These are phyloP conservation scores for Meloidogyne exigua DNA, from an alignment of 1,140 invertebrate species.

Conservation along the genomic window DNA sequence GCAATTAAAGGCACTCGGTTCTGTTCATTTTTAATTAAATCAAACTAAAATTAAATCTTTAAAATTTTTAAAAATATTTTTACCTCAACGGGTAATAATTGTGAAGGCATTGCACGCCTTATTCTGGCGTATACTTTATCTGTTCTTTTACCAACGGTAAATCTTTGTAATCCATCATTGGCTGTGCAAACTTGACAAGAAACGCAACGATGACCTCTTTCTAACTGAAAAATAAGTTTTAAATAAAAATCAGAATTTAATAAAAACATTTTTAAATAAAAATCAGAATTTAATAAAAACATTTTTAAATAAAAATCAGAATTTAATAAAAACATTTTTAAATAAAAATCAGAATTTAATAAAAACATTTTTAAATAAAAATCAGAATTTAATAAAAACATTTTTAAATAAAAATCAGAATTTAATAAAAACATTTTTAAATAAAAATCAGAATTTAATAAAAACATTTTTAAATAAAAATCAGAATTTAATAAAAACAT, in stretches of 20 bases:
- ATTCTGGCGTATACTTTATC: constrained; percentile 29
- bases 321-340: background rate
- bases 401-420: background rate
- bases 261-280: background rate
- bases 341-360: background rate
- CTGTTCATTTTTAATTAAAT: background rate
- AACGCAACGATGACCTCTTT: constrained; percentile 29
- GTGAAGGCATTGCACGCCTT: constrained; percentile 18
- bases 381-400: background rate
- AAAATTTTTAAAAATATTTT: background rate
- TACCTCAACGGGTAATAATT: constrained; percentile 30
- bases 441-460: background rate
- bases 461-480: background rate
- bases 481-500: background rate
- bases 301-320: background rate
- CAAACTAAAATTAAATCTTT: background rate
- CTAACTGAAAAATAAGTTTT: constrained; percentile 14
- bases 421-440: background rate
- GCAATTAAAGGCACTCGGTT: background rate
- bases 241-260: background rate
- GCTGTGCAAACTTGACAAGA: constrained; percentile 33
- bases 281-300: background rate
- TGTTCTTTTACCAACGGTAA: constrained; percentile 33
- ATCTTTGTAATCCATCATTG: constrained; percentile 33
- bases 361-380: background rate